Percentiles rank a stretch among this genome's conserved stretches.
Evolutionary conservation across 2,888 invertebrate species (phyloP).

Genomic region (Boloria selene): DNA sequence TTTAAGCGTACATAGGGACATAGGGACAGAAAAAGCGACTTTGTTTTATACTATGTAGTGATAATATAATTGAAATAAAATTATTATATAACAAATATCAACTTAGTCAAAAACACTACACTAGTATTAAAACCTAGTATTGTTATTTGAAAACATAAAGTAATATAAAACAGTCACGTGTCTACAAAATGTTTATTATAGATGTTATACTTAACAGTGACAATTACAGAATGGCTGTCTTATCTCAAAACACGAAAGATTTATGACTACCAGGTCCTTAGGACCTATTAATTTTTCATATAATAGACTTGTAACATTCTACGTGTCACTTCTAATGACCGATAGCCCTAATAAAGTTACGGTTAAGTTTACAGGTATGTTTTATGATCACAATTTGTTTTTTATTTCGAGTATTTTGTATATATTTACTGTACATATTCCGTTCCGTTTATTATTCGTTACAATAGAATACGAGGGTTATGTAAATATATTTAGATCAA

Average conservation of each 20-base stretch:
- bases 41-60: no score
- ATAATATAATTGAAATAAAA: no score
- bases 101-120: no score
- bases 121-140: no score
- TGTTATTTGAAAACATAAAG: neutral
- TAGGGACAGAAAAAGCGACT: no score
- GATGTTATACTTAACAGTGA: constrained; percentile 18
- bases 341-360: constrained; percentile 33
- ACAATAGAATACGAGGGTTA: neutral
- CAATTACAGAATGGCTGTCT: constrained; percentile 32
- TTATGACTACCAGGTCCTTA: constrained; percentile 37
- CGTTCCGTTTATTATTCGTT: neutral
- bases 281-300: constrained; percentile 37
- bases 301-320: constrained; percentile 38
- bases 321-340: constrained; percentile 35
- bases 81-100: no score
- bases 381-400: constrained; percentile 46
- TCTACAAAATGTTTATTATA: constrained; percentile 16
- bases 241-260: constrained; percentile 37
- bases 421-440: constrained; percentile 2
- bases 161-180: constrained; percentile 18
- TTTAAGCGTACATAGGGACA: no score
- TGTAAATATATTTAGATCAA: no score
- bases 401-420: constrained; percentile 1
- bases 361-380: constrained; percentile 41